Percentiles rank a stretch among this genome's conserved stretches.
phyloP scores from a whole-genome alignment of 1,140 invertebrate genomes.

The Eriocheir sinensis region DNA sequence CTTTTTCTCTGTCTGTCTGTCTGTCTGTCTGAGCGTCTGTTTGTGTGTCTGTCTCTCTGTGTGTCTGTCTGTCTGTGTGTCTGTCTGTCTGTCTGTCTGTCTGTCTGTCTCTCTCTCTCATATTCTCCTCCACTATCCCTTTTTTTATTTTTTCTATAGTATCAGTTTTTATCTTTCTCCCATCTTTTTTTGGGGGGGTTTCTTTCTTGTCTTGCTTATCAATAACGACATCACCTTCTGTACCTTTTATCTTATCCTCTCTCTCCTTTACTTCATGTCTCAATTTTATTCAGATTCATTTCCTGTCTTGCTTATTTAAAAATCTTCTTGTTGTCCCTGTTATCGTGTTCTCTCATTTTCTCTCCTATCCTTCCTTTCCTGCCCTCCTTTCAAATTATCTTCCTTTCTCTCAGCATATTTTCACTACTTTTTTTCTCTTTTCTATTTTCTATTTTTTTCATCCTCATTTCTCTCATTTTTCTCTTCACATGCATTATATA shows the following conservation, averaged over 20 bases:
- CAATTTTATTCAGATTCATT: too few species aligned
- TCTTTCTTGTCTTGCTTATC: too few species aligned
- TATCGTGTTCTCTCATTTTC: not conserved
- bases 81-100: constrained; percentile 32
- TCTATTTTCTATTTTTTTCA: too few species aligned
- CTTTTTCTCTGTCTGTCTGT: not conserved
- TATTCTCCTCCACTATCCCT: not conserved
- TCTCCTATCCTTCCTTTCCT: not conserved
- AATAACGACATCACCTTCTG: too few species aligned
- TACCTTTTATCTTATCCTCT: too few species aligned
- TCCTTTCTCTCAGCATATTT: too few species aligned
- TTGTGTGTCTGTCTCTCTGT: not conserved
- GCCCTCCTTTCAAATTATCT: too few species aligned
- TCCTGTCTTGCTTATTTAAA: too few species aligned
- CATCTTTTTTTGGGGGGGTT: not conserved
- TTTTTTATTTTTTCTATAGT: not conserved
- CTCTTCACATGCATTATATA: too few species aligned
- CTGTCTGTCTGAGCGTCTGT: not conserved
- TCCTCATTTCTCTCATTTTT: too few species aligned
- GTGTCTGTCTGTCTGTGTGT: not conserved
- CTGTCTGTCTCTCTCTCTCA: not conserved
- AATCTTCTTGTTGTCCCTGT: not conserved
- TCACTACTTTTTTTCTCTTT: too few species aligned
- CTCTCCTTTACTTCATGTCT: too few species aligned
- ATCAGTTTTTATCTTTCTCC: not conserved